phyloP scores from a whole-genome alignment of 1,140 invertebrate species.

The Lordiphosa stackelbergi region DNA sequence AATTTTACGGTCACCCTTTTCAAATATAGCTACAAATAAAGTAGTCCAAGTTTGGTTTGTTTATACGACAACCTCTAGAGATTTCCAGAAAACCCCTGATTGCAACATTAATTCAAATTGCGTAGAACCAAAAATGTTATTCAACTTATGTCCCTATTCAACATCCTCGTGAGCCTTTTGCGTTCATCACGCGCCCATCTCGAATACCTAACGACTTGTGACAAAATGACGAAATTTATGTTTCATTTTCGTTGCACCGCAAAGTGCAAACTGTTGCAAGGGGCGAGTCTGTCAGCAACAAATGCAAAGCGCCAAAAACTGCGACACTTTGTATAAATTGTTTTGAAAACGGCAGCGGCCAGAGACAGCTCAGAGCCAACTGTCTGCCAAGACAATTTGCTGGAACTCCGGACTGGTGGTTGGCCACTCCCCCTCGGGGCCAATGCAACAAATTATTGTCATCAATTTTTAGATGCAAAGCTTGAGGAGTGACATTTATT shows the following conservation, averaged over 20 bases:
- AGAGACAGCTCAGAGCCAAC: slow-evolving; percentile 43
- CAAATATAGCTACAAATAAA: too few relatives aligned
- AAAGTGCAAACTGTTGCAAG: slow-evolving; percentile 58
- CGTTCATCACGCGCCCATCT: slow-evolving; percentile 17
- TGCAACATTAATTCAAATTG: too few relatives aligned
- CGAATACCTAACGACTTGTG: slow-evolving; percentile 55
- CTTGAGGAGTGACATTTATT: slow-evolving; percentile 73
- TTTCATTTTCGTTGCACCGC: slow-evolving; percentile 51
- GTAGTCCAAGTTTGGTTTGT: too few relatives aligned
- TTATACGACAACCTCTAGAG: too few relatives aligned
- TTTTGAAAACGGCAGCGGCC: slow-evolving; percentile 66
- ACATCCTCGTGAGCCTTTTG: too few relatives aligned
- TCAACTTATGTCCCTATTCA: too few relatives aligned
- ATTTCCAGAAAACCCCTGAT: too few relatives aligned
- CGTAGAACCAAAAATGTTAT: too few relatives aligned
- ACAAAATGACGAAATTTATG: slow-evolving; percentile 74
- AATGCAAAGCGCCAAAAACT: slow-evolving; percentile 74
- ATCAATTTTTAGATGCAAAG: slow-evolving; percentile 75
- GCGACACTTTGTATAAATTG: slow-evolving; percentile 74
- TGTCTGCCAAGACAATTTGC: slow-evolving; percentile 64
- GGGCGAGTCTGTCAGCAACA: slow-evolving; percentile 62
- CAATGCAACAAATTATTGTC: slow-evolving; percentile 74
- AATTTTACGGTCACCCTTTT: too few relatives aligned
- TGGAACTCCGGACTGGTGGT: slow-evolving; percentile 16
- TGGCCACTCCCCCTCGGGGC: slow-evolving; percentile 63